These are phyloP conservation scores for Cotesia typhae DNA, from an alignment of 1,140 invertebrate species.

Conservation along the genomic window DNA sequence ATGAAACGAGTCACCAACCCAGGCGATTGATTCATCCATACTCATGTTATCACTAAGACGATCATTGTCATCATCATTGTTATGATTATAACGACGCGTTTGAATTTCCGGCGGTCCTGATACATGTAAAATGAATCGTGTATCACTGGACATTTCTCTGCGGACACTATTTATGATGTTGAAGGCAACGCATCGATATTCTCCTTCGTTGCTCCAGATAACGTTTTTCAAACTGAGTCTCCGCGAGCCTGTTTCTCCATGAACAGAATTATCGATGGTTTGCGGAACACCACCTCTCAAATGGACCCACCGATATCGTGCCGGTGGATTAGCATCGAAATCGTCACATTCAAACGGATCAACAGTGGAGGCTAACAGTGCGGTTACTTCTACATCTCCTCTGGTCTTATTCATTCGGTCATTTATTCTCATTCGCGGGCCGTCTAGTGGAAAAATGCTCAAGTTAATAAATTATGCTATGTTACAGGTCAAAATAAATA, in stretches of 20 bases:
- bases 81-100: conserved; percentile 44
- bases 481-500: no score
- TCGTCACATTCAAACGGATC: conserved; percentile 82
- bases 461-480: not conserved
- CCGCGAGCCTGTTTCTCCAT: conserved; percentile 47
- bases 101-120: conserved; percentile 63
- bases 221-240: conserved; percentile 56
- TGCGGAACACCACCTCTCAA: conserved; percentile 55
- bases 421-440: conserved; percentile 77
- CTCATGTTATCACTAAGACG: conserved; percentile 40
- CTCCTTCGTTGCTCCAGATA: conserved; percentile 61
- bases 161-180: conserved; percentile 61
- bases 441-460: conserved; percentile 68
- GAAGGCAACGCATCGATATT: conserved; percentile 60
- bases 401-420: conserved; percentile 76
- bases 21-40: conserved; percentile 58
- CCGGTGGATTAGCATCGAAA: conserved; percentile 81
- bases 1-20: conserved; percentile 58
- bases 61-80: not conserved
- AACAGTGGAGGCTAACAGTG: conserved; percentile 68
- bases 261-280: conserved; percentile 50
- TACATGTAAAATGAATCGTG: conserved; percentile 57
- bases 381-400: conserved; percentile 50
- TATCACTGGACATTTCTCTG: conserved; percentile 54
- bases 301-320: conserved; percentile 71